Evolutionary conservation across 2,888 invertebrate genomes (phyloP).

Genomic region (Melanchra persicariae): DNA sequence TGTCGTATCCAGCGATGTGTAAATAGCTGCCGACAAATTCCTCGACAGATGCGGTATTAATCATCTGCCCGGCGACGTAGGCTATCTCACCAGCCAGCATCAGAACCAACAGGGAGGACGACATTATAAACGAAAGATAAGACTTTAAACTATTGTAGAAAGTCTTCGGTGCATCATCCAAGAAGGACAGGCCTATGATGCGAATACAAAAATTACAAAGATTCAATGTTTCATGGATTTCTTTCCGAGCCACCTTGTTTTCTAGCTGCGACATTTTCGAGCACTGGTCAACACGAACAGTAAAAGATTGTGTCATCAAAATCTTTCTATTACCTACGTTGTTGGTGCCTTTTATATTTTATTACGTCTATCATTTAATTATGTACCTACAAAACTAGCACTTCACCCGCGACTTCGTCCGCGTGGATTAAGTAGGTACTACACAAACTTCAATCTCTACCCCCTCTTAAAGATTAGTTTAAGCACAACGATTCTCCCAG

Average conservation of each 20-base stretch:
- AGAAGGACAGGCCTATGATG: constrained; percentile 78
- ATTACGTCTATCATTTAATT: background rate
- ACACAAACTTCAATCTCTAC: too few relatives aligned
- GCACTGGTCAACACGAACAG: background rate
- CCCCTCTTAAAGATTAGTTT: too few relatives aligned
- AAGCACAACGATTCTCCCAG: too few relatives aligned
- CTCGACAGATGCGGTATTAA: constrained; percentile 75
- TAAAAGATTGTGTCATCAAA: background rate
- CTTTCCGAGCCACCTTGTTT: constrained; percentile 64
- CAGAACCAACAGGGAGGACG: constrained; percentile 70
- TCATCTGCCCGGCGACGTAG: constrained; percentile 72
- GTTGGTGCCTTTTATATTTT: background rate
- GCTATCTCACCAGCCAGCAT: constrained; percentile 76
- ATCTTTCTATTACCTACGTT: background rate
- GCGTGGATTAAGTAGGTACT: too few relatives aligned
- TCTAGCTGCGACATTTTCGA: constrained; percentile 32
- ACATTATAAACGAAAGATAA: constrained; percentile 65
- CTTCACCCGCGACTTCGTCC: too few relatives aligned
- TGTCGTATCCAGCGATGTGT: constrained; percentile 82
- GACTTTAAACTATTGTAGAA: constrained; percentile 65
- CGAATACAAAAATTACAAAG: constrained; percentile 78
- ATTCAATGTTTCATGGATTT: constrained; percentile 75
- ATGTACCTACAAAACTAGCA: too few relatives aligned
- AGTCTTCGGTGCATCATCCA: constrained; percentile 69
- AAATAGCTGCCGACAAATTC: constrained; percentile 78